Evolutionary conservation across 2,113 vertebrate genomes (phyloP), one percentile per base, ranked within the genome.

Genomic region (Lepisosteus oculatus): DNA sequence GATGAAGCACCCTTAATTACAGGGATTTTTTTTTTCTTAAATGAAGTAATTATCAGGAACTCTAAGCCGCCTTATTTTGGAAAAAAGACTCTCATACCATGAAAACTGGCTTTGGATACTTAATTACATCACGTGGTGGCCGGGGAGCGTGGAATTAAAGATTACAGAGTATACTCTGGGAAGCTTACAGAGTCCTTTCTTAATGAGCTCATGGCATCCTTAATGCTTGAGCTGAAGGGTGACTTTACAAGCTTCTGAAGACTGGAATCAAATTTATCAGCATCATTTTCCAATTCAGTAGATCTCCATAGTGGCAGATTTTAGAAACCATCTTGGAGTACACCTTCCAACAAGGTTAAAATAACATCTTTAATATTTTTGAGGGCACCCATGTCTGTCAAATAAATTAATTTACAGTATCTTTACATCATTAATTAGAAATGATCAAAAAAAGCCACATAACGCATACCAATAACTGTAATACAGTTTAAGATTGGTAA

Each of bases 1-100:
- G 63, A 71, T 63, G 56, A 43, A 54, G 44, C 61, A 74, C 70
- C 55, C 51, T 63, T 83, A 79, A 88, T 84, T 83, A 78, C 74
- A 68, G 70, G 71, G 73, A 77, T 81, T 83, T 79, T 72, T 62
- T 67, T 73, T 65, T 70, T 79, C 81, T 84, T 76, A 83, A 85
- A 86, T 80, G 0, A 84, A 85, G 79, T 81, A 61, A 79, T 73
- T 77, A 77, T 66, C 80, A 77, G 72, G 2, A 78, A 72, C 78
- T 72, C 56, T 65, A 67, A 42, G 57, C 61, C 74, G 61, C 17
- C 72, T 72, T 55, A 67, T 67, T 61, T 44, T 42, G 41, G 51
- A 62, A 68, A 47, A 55, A 68, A 4, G 43, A 6, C 8, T 61
- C 17, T 68, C 62, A 13, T 11, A 9, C 15, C 43, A 8, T n/a